Base-by-base conservation (phyloP, 53 echinoderm and acorn worm genomes). In the Luidia sarsii region DNA sequence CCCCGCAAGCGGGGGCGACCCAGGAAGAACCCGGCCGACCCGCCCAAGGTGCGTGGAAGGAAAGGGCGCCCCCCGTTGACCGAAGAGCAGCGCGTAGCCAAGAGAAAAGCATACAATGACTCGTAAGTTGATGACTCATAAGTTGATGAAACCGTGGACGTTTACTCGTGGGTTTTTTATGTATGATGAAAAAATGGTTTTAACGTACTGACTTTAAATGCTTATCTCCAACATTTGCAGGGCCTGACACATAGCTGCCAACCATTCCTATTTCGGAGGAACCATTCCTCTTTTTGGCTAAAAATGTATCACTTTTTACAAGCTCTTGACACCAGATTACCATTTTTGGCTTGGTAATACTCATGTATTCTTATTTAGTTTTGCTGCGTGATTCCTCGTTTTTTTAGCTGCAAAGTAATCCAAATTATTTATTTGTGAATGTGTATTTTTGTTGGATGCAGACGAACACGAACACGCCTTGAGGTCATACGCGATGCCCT, bases 51-150 rank as follows among this genome's bases (percentile, higher is more conserved):
- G 29, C 27, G 37, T 4, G 61, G 60, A 43, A 77, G 61, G 48
- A 61, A 45, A 60, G 77, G 77, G 45, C 77, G 77, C 77, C 77
- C 77, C 32, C 77, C 39, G 30, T n/a, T 77, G 48, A 39, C 77
- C 7, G 77, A 77, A 27, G 77, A 77, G 34, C 30, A 61, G 33
- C 30, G 46, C 41, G 31, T 61, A 32, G 77, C 61, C 1, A 77
- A 77, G 25, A 39, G 61, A 48, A 60, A 48, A 33, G 77, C 77
- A 2, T 61, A 61, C 77, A 77, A 61, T 46, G 77, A 77, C 13
- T 60, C 77, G 77, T 77, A 77, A 77, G 77, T 71, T 41, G n/a
- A n/a, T n/a, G n/a, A n/a, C n/a, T n/a, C n/a, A n/a, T n/a, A n/a
- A n/a, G n/a, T n/a, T n/a, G n/a, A n/a, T 3, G 4, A 52, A 20